Evolutionary conservation across 2,888 invertebrate genomes (phyloP).

Genomic region (Uloborus plumipes): DNA sequence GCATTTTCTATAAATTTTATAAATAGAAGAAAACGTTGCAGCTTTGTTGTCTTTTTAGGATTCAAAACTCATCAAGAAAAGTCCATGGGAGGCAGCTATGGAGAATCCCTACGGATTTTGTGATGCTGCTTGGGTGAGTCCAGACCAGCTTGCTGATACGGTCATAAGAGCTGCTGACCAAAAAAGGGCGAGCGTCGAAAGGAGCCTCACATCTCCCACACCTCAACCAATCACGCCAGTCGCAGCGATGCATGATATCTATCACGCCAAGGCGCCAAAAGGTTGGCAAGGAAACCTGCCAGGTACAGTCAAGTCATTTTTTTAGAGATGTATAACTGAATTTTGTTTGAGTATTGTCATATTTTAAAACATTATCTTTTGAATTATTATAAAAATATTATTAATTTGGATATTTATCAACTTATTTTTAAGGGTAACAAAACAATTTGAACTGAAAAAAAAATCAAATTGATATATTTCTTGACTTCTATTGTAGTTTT

Average conservation of each 20-base stretch:
- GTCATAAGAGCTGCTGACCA: constrained; percentile 68
- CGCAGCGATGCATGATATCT: constrained; percentile 42
- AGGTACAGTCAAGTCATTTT: neutral
- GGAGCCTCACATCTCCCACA: constrained; percentile 35
- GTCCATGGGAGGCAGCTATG: constrained; percentile 82
- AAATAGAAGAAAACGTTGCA: neutral
- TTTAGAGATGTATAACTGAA: neutral
- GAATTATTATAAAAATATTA: neutral
- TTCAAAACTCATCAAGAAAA: constrained; percentile 76
- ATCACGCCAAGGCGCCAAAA: constrained; percentile 54
- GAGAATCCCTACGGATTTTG: constrained; percentile 78
- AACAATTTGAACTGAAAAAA: too few species aligned
- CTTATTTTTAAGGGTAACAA: too few species aligned
- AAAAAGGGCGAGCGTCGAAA: constrained; percentile 61
- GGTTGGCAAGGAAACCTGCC: constrained; percentile 48
- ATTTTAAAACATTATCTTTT: neutral
- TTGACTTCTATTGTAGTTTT: too few species aligned
- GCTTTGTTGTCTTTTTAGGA: constrained; percentile 10
- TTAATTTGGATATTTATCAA: neutral
- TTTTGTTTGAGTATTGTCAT: neutral
- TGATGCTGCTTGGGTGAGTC: constrained; percentile 76
- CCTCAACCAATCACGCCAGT: constrained; percentile 30
- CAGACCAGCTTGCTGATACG: constrained; percentile 67
- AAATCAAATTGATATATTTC: too few species aligned
- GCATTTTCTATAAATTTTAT: too few species aligned